Evolutionary conservation across 2,888 invertebrate species (phyloP).

Genomic region (Bellardia bayeri): DNA sequence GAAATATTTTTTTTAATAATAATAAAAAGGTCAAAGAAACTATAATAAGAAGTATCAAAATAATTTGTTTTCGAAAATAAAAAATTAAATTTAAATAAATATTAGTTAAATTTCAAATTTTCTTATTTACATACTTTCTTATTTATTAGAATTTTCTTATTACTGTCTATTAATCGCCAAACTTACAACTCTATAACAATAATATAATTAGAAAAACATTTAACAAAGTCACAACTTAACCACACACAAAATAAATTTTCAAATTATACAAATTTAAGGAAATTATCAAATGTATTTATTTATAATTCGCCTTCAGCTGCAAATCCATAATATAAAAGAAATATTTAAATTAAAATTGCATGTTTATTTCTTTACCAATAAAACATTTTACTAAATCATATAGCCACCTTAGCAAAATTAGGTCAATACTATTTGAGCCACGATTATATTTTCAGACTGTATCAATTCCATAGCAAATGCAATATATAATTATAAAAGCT

Average conservation of each 20-base stretch:
- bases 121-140: too few species aligned
- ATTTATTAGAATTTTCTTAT: too few species aligned
- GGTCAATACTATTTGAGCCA: conserved; percentile 22
- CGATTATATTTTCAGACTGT: background rate
- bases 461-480: background rate
- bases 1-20: too few species aligned
- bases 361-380: conserved; percentile 8
- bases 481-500: background rate
- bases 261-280: too few species aligned
- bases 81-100: too few species aligned
- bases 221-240: background rate
- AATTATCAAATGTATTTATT: too few species aligned
- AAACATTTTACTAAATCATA: conserved; percentile 18
- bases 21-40: too few species aligned
- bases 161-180: background rate
- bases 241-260: background rate
- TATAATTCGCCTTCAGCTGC: too few species aligned
- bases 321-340: too few species aligned
- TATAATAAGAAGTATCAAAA: too few species aligned
- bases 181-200: background rate
- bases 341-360: background rate
- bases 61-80: too few species aligned
- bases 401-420: background rate
- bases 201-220: background rate
- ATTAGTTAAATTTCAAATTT: too few species aligned